Evolutionary conservation across 2,888 invertebrate genomes (phyloP), one percentile per base, ranked within the genome.

Genomic region (Diachrysia chrysitis): DNA sequence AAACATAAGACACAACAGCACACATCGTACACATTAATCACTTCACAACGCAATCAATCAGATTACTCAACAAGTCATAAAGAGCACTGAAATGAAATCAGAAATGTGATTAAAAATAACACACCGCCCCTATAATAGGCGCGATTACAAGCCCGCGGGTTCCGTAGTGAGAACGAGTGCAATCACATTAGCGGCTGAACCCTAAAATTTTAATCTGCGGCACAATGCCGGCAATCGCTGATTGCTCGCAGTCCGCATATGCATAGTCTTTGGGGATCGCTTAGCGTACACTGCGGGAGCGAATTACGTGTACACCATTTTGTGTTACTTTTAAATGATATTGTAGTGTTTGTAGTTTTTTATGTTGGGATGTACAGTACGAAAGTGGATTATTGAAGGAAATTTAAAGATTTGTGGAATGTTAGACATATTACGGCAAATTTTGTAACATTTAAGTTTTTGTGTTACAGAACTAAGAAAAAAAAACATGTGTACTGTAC

Each of bases 151-250:
- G 81, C 76, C 85, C 84, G 83, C 82, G 83, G 91, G 90, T 90
- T 91, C 91, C 87, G 89, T 83, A 84, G 87, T 83, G 87, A 85
- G 88, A 88, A 91, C 91, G 90, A 91, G 91, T 90, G 94, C 95
- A 95, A 95, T 95, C 93, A 92, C 95, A 95, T 95, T 95, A 95
- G 91, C 88, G 93, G 89, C 89, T 95, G 95, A 94, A 94, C 94
- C 94, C 95, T 94, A 94, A 94, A 95, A 95, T 95, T 94, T 94
- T 94, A 95, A 95, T 95, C 95, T 93, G 90, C 86, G 86, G 85
- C 89, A 95, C 95, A 95, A 95, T 94, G 88, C 90, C 85, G 87
- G 90, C 93, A 90, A 95, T 95, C 93, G 90, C 87, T 93, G 94
- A 95, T 94, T 93, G 94, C 95, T 88, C 87, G 81, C 88, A 78